phyloP scores from a whole-genome alignment of 2,888 invertebrate genomes.

The Rhingia rostrata region DNA sequence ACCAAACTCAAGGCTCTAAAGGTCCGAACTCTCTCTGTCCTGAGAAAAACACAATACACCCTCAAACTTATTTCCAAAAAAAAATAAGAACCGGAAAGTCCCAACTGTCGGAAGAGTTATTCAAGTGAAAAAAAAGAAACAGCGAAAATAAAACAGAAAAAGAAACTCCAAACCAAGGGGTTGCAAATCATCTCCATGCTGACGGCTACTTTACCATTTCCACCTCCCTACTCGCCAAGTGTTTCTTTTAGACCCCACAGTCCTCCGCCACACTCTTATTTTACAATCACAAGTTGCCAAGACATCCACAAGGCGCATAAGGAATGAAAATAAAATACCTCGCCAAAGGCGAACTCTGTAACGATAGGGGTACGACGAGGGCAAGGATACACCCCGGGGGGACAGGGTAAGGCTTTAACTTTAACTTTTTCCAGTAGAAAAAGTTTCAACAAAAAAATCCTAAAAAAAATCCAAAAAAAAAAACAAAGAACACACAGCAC shows the following conservation, averaged over 20 bases:
- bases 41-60: not conserved
- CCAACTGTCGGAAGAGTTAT: slow-evolving; percentile 67
- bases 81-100: slow-evolving; percentile 56
- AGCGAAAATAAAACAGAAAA: slow-evolving; percentile 20
- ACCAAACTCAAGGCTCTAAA: not conserved
- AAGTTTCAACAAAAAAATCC: slow-evolving; percentile 32
- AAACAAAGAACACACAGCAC: too few relatives aligned
- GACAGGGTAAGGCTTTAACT: slow-evolving; percentile 31
- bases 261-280: not conserved
- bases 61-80: slow-evolving; percentile 24
- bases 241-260: not conserved
- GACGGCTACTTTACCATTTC: slow-evolving; percentile 69
- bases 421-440: slow-evolving; percentile 53
- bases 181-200: slow-evolving; percentile 68
- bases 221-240: slow-evolving; percentile 11
- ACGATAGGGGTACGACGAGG: slow-evolving; percentile 47
- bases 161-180: not conserved
- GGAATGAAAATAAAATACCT: slow-evolving; percentile 19
- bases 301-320: slow-evolving; percentile 34
- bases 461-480: slow-evolving; percentile 33
- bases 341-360: slow-evolving; percentile 42
- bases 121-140: slow-evolving; percentile 53
- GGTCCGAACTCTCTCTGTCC: not conserved
- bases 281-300: slow-evolving; percentile 46
- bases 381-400: slow-evolving; percentile 1